A percentile compares a stretch with the other conserved stretches of the same genome.
Evolutionary conservation across 2,888 invertebrate species (phyloP).

Genomic region (Eretmocerus hayati): DNA sequence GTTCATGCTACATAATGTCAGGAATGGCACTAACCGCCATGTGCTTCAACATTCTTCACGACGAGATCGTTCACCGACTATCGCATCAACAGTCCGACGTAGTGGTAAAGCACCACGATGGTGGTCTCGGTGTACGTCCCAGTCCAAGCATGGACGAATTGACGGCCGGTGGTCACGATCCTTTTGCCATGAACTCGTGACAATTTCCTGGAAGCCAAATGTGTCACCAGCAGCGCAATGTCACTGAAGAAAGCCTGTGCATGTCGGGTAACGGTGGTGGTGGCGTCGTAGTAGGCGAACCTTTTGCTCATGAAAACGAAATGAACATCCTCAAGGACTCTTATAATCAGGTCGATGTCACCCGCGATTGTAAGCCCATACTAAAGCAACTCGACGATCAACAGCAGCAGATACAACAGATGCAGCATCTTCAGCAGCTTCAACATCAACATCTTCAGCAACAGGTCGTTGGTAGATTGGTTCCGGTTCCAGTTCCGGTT

Average conservation of each 20-base stretch:
- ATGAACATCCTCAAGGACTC: conserved; percentile 45
- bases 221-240: conserved; percentile 40
- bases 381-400: conserved; percentile 43
- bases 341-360: conserved; percentile 45
- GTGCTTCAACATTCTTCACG: conserved; percentile 85
- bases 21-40: conserved; percentile 84
- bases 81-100: conserved; percentile 58
- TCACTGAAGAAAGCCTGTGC: conserved; percentile 41
- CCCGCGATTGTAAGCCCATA: conserved; percentile 44
- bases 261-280: too few relatives aligned
- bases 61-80: conserved; percentile 78
- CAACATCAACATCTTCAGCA: too few relatives aligned
- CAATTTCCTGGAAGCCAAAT: conserved; percentile 54
- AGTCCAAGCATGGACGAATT: conserved; percentile 59
- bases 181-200: conserved; percentile 67
- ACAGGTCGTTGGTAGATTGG: too few relatives aligned
- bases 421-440: too few relatives aligned
- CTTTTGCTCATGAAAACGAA: conserved; percentile 45
- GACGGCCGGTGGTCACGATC: conserved; percentile 48
- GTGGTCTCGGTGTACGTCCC: conserved; percentile 51
- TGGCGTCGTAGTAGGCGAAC: too few relatives aligned
- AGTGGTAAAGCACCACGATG: conserved; percentile 10
- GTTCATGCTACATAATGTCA: conserved; percentile 78
- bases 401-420: too few relatives aligned
- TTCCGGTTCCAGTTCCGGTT: conserved; percentile 19